These are phyloP conservation scores for Caenorhabditis brenneri DNA, from an alignment of 1,140 invertebrate species.

Conservation along the genomic window DNA sequence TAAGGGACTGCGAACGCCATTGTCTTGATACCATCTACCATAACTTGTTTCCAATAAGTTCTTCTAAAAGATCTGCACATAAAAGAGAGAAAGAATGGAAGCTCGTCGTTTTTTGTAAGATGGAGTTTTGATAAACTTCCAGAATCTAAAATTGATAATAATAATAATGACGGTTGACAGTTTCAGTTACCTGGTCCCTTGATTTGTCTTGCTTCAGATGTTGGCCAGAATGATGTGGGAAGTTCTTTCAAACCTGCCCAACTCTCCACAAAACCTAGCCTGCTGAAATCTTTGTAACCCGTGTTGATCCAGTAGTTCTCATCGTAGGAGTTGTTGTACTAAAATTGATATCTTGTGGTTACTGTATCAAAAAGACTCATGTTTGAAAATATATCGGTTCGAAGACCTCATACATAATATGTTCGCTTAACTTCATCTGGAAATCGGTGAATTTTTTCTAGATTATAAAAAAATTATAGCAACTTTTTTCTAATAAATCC, in stretches of 20 bases:
- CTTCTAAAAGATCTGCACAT: neutral
- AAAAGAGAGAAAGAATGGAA: constrained; percentile 5
- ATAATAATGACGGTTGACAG: too few relatives aligned
- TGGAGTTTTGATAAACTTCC: constrained; percentile 36
- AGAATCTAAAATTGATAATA: neutral
- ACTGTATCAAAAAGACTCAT: too few relatives aligned
- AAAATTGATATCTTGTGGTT: too few relatives aligned
- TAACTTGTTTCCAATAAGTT: neutral
- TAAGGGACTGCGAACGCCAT: constrained; percentile 19
- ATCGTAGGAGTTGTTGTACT: constrained; percentile 8
- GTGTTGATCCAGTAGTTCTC: constrained; percentile 15
- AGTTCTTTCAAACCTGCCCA: neutral
- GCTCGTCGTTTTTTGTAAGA: neutral
- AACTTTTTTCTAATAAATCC: too few relatives aligned
- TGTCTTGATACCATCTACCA: neutral
- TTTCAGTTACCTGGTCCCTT: neutral
- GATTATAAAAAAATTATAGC: too few relatives aligned
- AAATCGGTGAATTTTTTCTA: too few relatives aligned
- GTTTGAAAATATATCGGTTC: too few relatives aligned
- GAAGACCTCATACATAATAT: too few relatives aligned
- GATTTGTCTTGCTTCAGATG: neutral
- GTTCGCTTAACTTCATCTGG: too few relatives aligned
- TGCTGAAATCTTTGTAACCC: neutral
- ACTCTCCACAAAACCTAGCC: neutral
- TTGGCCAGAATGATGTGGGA: neutral